These are phyloP conservation scores for Ectemnius lituratus DNA, from an alignment of 2,888 invertebrate species.

Conservation along the genomic window DNA sequence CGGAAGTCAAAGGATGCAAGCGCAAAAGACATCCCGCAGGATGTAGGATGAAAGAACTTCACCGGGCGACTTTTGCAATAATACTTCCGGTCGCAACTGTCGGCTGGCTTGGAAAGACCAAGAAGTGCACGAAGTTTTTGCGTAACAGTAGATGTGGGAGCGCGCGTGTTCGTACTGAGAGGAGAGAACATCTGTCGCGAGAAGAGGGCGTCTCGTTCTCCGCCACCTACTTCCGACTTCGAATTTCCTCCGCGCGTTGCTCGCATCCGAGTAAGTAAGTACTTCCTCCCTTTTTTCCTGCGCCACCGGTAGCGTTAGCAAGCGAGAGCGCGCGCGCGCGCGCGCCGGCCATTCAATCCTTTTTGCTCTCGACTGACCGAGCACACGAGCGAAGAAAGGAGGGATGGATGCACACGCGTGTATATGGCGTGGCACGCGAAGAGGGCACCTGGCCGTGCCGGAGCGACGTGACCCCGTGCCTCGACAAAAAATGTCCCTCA, in stretches of 20 bases:
- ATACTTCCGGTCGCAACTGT: no score
- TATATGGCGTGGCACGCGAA: conserved; percentile 40
- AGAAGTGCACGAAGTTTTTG: no score
- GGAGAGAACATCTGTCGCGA: conserved; percentile 56
- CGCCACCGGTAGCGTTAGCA: no score
- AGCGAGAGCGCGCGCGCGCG: no score
- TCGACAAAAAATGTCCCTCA: no score
- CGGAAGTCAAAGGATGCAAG: no score
- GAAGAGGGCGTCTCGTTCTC: conserved; percentile 13
- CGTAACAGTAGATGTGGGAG: conserved; percentile 3
- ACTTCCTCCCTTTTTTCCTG: conserved; percentile 2
- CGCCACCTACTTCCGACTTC: conserved; percentile 59
- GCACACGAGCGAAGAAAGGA: conserved; percentile 28
- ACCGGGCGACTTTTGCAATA: no score
- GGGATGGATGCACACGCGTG: conserved; percentile 19
- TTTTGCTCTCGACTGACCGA: conserved; percentile 3
- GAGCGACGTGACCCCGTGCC: neutral
- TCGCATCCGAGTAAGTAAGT: no score
- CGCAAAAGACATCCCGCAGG: no score
- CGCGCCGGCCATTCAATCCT: conserved; percentile 42
- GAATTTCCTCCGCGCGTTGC: conserved; percentile 34
- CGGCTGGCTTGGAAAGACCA: no score
- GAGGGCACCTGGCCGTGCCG: conserved; percentile 38
- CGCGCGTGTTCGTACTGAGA: conserved; percentile 28
- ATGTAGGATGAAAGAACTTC: no score